A percentile compares a stretch with the other conserved stretches of the same genome.
Conservation (phyloP, 2,888 invertebrate genomes). For the Phanerotoma sp. region DNA sequence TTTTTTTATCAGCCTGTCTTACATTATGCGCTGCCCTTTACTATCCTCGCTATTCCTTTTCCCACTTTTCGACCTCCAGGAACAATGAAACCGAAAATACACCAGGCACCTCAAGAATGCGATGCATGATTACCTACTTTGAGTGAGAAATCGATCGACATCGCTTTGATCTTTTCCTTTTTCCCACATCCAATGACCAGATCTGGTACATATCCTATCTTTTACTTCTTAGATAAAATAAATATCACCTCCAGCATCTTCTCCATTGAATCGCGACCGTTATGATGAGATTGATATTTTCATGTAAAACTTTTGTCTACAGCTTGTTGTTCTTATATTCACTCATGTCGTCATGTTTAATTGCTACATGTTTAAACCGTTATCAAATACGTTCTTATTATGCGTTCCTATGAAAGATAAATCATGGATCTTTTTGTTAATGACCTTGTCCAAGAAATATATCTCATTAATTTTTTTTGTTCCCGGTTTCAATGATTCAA, state of each 20-base stretch:
- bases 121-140: conserved; percentile 44
- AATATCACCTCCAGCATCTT: background rate
- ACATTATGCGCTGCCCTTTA: conserved; percentile 16
- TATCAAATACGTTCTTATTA: background rate
- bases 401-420: background rate
- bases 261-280: background rate
- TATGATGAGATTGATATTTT: conserved; percentile 1
- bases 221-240: background rate
- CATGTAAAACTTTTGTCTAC: background rate
- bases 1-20: conserved; percentile 10
- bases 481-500: too few relatives aligned
- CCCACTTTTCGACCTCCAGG: conserved; percentile 32
- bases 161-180: conserved; percentile 6
- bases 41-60: background rate
- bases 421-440: background rate
- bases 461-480: too few relatives aligned
- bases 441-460: background rate
- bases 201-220: background rate
- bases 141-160: conserved; percentile 36
- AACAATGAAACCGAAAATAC: conserved; percentile 43
- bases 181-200: background rate
- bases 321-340: background rate
- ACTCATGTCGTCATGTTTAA: background rate
- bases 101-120: conserved; percentile 43
- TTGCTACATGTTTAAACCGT: background rate